Percentiles rank a stretch among this genome's conserved stretches.
Evolutionary conservation across 2,797 vertebrate species (phyloP).

Genomic region (Manis crassicaudata): DNA sequence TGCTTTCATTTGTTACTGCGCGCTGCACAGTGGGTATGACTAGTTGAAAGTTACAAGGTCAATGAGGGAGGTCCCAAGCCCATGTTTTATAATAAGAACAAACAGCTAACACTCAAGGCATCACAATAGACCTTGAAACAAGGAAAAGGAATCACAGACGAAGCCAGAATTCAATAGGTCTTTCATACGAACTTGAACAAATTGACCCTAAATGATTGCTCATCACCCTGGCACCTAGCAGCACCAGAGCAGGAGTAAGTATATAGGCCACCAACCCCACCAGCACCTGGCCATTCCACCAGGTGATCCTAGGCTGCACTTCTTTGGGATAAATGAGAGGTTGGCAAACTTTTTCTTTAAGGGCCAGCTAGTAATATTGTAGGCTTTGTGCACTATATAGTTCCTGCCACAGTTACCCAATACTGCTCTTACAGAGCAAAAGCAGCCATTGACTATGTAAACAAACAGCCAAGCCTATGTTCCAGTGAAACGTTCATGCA

Average conservation of each 20-base stretch:
- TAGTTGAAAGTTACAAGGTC: slow-evolving; percentile 54
- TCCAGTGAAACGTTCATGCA: not conserved
- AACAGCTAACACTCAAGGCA: slow-evolving; percentile 14
- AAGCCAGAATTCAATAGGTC: slow-evolving; percentile 41
- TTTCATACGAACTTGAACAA: slow-evolving; percentile 56
- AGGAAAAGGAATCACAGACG: slow-evolving; percentile 40
- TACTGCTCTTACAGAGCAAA: not conserved
- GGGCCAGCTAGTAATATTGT: not conserved
- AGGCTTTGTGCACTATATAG: not conserved
- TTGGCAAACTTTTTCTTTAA: not conserved
- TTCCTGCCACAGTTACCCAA: not conserved
- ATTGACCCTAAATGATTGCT: slow-evolving; percentile 31
- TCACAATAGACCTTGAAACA: slow-evolving; percentile 33
- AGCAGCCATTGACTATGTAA: not conserved
- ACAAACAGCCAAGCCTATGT: not conserved
- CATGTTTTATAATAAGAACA: slow-evolving; percentile 45
- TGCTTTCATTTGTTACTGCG: slow-evolving; percentile 53
- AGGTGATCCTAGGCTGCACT: not conserved
- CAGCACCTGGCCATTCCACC: not conserved
- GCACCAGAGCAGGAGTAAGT: not conserved
- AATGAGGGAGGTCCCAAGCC: slow-evolving; percentile 7
- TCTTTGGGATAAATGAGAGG: not conserved
- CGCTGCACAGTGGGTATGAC: not conserved
- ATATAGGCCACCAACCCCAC: not conserved
- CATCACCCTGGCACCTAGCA: not conserved